Conservation (phyloP, 2,888 invertebrate genomes). For the Sinotaia quadrata region DNA sequence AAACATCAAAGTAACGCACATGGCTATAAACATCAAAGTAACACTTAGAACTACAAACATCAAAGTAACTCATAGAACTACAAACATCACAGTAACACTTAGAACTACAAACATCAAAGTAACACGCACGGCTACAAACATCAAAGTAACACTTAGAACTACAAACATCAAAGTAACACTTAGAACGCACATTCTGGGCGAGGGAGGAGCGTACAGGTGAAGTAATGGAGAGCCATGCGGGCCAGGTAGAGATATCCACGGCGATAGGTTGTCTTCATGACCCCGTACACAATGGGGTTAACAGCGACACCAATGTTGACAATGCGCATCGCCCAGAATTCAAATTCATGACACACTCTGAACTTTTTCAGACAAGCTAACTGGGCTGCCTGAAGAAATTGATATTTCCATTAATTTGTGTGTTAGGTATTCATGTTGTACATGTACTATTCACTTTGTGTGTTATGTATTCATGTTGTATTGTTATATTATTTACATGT, state of each 20-base stretch:
- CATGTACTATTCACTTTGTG: too few species aligned
- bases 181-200: conserved; percentile 28
- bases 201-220: conserved; percentile 30
- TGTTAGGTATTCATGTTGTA: too few species aligned
- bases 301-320: conserved; percentile 34
- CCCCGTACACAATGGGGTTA: conserved; percentile 37
- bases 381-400: conserved; percentile 24
- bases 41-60: too few species aligned
- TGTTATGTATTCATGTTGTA: too few species aligned
- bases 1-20: too few species aligned
- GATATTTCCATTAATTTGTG: too few species aligned
- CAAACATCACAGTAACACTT: too few species aligned
- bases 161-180: too few species aligned
- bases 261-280: conserved; percentile 35
- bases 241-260: conserved; percentile 32
- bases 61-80: too few species aligned
- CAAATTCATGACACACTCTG: conserved; percentile 24
- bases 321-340: conserved; percentile 37
- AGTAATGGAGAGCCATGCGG: conserved; percentile 25
- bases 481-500: too few species aligned
- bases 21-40: too few species aligned
- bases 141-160: not conserved
- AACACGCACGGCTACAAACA: not conserved
- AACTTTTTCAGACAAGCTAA: conserved; percentile 27
- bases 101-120: not conserved